phyloP scores from a whole-genome alignment of 2,888 invertebrate species.

The Tinea pellionella region DNA sequence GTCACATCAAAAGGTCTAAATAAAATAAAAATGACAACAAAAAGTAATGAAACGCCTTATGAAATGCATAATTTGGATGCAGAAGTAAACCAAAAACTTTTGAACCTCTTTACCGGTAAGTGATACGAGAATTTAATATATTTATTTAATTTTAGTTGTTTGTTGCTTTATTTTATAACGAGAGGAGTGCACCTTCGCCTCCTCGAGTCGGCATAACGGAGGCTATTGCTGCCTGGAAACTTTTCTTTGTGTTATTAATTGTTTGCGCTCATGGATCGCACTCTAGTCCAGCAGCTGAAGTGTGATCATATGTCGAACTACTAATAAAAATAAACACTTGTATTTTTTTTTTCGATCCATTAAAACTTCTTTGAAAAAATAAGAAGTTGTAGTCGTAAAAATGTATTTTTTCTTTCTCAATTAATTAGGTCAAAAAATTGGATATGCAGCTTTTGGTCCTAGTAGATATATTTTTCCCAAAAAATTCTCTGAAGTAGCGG shows the following conservation, averaged over 20 bases:
- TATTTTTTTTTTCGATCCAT: too few relatives aligned
- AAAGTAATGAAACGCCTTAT: neutral
- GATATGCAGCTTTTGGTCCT: constrained; percentile 6
- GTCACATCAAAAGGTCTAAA: too few relatives aligned
- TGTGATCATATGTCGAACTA: too few relatives aligned
- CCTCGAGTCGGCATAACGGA: too few relatives aligned
- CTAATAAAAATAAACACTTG: too few relatives aligned
- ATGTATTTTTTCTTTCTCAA: neutral
- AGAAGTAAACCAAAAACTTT: neutral
- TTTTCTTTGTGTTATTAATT: too few relatives aligned
- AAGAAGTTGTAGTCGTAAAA: too few relatives aligned
- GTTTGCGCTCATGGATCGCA: too few relatives aligned
- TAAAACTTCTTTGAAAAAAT: too few relatives aligned
- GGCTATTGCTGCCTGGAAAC: too few relatives aligned
- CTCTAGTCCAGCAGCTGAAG: too few relatives aligned
- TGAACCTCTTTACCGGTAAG: neutral
- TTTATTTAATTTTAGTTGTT: neutral
- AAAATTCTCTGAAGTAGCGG: constrained; percentile 46
- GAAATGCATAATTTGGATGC: neutral
- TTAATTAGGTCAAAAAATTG: neutral
- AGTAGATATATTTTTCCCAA: constrained; percentile 18
- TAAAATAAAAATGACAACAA: neutral
- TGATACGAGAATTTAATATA: neutral
- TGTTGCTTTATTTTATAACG: neutral
- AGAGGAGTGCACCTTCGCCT: too few relatives aligned